Percentiles rank a stretch among this genome's conserved stretches.
phyloP scores from a whole-genome alignment of 2,888 invertebrate genomes.

The Drosophila pegasa region DNA sequence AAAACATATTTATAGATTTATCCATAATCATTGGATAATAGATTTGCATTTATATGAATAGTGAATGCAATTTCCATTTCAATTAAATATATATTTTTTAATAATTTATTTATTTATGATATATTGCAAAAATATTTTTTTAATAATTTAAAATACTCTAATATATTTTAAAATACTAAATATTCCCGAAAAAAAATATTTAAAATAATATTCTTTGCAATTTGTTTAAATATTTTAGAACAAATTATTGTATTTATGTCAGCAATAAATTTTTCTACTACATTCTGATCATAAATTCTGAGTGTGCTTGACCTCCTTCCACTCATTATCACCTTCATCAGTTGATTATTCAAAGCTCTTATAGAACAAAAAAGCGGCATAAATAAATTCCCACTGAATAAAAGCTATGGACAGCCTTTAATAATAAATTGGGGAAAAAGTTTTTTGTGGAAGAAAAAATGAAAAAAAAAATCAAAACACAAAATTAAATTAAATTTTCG shows the following conservation, averaged over 20 bases:
- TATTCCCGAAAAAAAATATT: neutral
- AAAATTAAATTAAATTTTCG: conserved; percentile 65
- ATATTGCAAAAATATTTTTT: too few species aligned
- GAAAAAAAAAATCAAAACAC: conserved; percentile 7
- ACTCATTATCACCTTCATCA: conserved; percentile 45
- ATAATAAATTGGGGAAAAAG: conserved; percentile 22
- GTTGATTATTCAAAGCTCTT: conserved; percentile 12
- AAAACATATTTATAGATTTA: neutral
- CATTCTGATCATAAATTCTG: conserved; percentile 5
- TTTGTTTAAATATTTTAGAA: neutral
- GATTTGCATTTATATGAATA: too few species aligned
- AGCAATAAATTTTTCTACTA: neutral
- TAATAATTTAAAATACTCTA: neutral
- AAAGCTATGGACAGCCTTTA: conserved; percentile 23
- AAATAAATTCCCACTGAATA: conserved; percentile 22
- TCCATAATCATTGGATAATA: too few species aligned
- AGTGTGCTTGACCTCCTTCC: conserved; percentile 19
- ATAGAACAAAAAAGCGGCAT: neutral
- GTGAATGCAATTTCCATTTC: too few species aligned
- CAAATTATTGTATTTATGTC: conserved; percentile 1
- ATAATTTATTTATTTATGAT: neutral
- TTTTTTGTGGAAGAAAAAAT: conserved; percentile 16
- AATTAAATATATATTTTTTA: too few species aligned
- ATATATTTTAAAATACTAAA: neutral
- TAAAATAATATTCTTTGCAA: neutral